Evolutionary conservation across 2,888 invertebrate species (phyloP).

Genomic region (Deroplatys truncata): DNA sequence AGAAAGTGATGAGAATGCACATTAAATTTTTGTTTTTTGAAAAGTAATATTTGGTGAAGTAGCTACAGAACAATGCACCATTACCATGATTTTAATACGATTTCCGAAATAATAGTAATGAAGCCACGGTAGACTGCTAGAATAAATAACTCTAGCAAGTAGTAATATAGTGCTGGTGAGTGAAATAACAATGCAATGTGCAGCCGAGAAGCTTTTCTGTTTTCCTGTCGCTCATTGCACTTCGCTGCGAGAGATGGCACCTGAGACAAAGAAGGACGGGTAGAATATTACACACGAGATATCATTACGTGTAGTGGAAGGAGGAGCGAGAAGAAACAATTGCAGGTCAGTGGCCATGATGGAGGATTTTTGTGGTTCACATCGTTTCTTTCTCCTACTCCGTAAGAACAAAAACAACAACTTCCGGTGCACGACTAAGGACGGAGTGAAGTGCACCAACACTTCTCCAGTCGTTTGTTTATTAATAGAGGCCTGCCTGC

Average conservation of each 20-base stretch:
- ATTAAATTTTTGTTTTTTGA: too few species aligned
- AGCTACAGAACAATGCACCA: too few species aligned
- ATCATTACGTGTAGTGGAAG: background rate
- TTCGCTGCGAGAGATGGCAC: background rate
- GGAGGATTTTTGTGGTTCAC: constrained; percentile 7
- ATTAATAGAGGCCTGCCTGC: background rate
- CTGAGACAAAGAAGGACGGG: background rate
- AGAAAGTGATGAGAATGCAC: too few species aligned
- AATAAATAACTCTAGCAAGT: too few species aligned
- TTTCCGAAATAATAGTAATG: too few species aligned
- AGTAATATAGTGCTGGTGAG: too few species aligned
- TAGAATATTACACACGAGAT: background rate
- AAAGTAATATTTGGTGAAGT: too few species aligned
- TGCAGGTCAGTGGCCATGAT: constrained; percentile 10
- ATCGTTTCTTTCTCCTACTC: background rate
- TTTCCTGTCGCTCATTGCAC: background rate
- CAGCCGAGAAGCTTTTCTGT: too few species aligned
- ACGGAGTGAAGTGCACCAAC: background rate
- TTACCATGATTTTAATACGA: too few species aligned
- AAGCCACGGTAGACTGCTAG: too few species aligned
- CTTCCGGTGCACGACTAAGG: background rate
- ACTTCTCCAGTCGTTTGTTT: background rate
- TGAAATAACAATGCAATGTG: too few species aligned
- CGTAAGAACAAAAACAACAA: constrained; percentile 3
- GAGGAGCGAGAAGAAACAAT: background rate